Percentiles rank a stretch among this genome's conserved stretches.
Evolutionary conservation across 2,888 invertebrate species (phyloP).

Genomic region (Zhuqinia jingwanae): DNA sequence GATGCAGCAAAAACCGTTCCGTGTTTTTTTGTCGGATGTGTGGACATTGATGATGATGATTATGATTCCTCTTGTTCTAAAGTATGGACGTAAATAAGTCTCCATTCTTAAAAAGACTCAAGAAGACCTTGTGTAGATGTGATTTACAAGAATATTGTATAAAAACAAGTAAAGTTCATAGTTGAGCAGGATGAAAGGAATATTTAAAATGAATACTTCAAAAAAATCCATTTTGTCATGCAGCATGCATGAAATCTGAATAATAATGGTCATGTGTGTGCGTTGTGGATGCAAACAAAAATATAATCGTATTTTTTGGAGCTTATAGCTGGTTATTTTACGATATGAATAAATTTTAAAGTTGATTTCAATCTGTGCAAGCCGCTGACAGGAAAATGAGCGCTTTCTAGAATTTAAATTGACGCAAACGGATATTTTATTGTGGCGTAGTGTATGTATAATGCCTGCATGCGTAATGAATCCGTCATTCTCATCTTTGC

Average conservation of each 20-base stretch:
- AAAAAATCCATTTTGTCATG: too few relatives aligned
- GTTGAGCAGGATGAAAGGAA: too few relatives aligned
- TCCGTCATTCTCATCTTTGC: slow-evolving; percentile 20
- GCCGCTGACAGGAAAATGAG: slow-evolving; percentile 68
- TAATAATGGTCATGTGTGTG: too few relatives aligned
- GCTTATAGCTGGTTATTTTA: slow-evolving; percentile 14
- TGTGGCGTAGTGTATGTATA: slow-evolving; percentile 7
- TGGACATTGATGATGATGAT: background rate
- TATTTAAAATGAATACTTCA: too few relatives aligned
- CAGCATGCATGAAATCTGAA: too few relatives aligned
- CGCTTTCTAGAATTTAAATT: slow-evolving; percentile 66
- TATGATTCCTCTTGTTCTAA: too few relatives aligned
- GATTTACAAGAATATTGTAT: too few relatives aligned
- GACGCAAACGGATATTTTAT: slow-evolving; percentile 55
- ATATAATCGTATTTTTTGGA: slow-evolving; percentile 34
- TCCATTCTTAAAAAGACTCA: too few relatives aligned
- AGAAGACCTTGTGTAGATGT: too few relatives aligned
- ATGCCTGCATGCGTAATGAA: slow-evolving; percentile 42
- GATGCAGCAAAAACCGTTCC: slow-evolving; percentile 21
- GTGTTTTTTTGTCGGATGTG: slow-evolving; percentile 3
- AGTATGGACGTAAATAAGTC: too few relatives aligned
- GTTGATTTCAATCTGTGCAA: slow-evolving; percentile 64
- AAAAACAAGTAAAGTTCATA: too few relatives aligned
- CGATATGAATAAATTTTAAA: slow-evolving; percentile 61
- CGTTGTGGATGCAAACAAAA: too few relatives aligned